A percentile compares a stretch with the other conserved stretches of the same genome.
phyloP scores from a whole-genome alignment of 2,888 invertebrate species.

The Onthophagus sagittarius region DNA sequence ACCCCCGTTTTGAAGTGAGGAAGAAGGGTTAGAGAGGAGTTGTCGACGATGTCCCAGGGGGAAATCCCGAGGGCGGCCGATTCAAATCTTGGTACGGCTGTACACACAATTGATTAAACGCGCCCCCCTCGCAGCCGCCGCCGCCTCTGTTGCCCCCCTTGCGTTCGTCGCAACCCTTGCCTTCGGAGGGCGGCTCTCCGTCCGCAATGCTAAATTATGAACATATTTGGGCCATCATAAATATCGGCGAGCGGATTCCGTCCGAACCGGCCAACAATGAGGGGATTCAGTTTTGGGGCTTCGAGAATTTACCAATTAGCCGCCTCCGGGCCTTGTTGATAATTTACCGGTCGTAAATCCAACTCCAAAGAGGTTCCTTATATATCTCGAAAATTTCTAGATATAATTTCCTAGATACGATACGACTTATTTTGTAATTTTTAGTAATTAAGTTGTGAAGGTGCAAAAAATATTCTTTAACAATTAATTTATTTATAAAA shows the following conservation, averaged over 20 bases:
- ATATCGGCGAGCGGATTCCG: slow-evolving; percentile 40
- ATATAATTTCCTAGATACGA: too few relatives aligned
- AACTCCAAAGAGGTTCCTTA: neutral
- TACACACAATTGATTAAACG: slow-evolving; percentile 32
- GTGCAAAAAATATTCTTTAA: too few relatives aligned
- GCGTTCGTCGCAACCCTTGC: slow-evolving; percentile 1
- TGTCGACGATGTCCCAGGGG: neutral
- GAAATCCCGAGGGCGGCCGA: slow-evolving; percentile 10
- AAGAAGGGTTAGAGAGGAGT: neutral
- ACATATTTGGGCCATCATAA: slow-evolving; percentile 44
- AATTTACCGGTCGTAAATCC: neutral
- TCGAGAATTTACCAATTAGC: neutral
- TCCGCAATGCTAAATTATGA: slow-evolving; percentile 38
- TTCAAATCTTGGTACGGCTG: slow-evolving; percentile 31
- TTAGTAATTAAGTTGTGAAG: too few relatives aligned
- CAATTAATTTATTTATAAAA: neutral
- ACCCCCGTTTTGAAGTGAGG: neutral
- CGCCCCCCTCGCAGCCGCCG: neutral
- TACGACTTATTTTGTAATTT: too few relatives aligned
- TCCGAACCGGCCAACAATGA: neutral
- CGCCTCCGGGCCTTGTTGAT: neutral
- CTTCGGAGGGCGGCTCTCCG: neutral
- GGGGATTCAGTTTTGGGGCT: neutral
- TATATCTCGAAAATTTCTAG: too few relatives aligned
- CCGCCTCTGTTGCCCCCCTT: neutral